Conservation (phyloP, 1,140 invertebrate genomes). For the Macrotrachela quadricornifera region DNA sequence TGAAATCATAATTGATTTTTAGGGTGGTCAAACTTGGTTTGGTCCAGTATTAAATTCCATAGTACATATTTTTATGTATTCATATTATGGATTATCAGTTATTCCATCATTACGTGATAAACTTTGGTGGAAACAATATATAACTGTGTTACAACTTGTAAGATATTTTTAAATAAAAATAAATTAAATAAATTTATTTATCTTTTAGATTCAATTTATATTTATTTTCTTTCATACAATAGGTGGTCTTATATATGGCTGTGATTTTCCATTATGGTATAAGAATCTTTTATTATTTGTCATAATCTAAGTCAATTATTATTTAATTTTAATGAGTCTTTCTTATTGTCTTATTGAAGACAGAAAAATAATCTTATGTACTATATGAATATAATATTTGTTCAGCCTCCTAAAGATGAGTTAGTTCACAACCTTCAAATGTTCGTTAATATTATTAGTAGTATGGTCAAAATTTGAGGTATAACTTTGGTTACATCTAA, state of each 20-base stretch:
- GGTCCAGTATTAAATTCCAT: conserved; percentile 41
- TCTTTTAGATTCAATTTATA: background rate
- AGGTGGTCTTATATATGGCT: background rate
- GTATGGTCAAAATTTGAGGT: no score
- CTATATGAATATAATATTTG: no score
- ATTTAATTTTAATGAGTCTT: no score
- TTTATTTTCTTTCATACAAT: conserved; percentile 1
- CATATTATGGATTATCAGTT: conserved; percentile 46
- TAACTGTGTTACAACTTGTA: conserved; percentile 23
- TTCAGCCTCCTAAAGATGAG: no score
- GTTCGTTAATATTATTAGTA: no score
- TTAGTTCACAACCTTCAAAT: no score
- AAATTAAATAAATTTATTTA: no score
- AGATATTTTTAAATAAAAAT: no score
- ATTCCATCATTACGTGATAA: conserved; percentile 28
- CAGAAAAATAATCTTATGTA: no score
- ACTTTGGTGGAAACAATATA: conserved; percentile 32
- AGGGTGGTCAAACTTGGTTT: conserved; percentile 14
- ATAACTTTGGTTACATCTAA: no score
- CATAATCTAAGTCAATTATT: no score
- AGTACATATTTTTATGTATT: conserved; percentile 57
- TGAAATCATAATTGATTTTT: no score
- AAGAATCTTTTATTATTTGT: background rate
- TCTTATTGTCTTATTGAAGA: background rate
- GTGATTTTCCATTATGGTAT: conserved; percentile 1